A percentile compares a stretch with the other conserved stretches of the same genome.
Conservation (phyloP, 2,888 invertebrate species). For the Siphonodentalium dalli region DNA sequence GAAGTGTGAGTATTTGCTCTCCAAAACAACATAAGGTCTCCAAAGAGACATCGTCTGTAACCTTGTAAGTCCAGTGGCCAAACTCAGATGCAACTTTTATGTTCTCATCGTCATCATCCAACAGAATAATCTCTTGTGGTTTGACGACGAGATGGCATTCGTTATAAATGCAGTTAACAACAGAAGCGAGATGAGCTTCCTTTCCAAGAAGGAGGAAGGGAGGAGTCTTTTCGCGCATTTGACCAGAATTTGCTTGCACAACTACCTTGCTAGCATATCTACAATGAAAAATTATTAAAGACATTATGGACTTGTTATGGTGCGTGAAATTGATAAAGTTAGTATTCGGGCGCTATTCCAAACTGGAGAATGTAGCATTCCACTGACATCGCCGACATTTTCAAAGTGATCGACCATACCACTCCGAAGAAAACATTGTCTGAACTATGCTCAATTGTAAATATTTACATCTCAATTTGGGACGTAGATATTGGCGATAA, state of each 20-base stretch:
- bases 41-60: constrained; percentile 38
- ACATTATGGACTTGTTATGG: no score
- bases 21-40: no score
- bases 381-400: no score
- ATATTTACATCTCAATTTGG: no score
- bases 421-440: no score
- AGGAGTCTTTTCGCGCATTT: constrained; percentile 43
- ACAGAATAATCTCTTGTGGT: constrained; percentile 46
- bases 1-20: no score
- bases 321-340: no score
- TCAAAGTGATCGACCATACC: no score
- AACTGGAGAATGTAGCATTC: no score
- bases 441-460: no score
- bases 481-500: no score
- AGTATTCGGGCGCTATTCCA: no score
- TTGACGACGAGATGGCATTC: constrained; percentile 40
- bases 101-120: constrained; percentile 55
- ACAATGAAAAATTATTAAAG: constrained; percentile 28
- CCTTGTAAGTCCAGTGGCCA: constrained; percentile 48
- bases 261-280: constrained; percentile 48
- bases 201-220: constrained; percentile 44
- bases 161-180: constrained; percentile 48
- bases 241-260: constrained; percentile 51
- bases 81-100: constrained; percentile 49
- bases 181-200: constrained; percentile 51